Conservation (phyloP, 2,797 vertebrate genomes). For the Sebastes miniatus region DNA sequence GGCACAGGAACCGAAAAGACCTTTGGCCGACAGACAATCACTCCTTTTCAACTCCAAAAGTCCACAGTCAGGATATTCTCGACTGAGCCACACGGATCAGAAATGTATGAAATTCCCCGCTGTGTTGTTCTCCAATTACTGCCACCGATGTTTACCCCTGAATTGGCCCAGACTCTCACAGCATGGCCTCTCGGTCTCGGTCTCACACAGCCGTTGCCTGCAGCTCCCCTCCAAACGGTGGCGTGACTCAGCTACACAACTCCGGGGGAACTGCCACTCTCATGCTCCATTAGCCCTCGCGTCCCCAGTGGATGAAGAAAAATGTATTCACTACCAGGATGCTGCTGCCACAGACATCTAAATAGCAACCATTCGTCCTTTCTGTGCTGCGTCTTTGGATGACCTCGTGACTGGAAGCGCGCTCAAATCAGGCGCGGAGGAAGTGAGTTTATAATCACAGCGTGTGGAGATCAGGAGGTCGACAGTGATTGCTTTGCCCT, state of each 20-base stretch:
- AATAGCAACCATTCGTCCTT: conserved; percentile 60
- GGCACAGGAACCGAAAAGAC: conserved; percentile 5
- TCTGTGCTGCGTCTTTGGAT: conserved; percentile 10
- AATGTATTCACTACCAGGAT: conserved; percentile 67
- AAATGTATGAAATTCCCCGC: conserved; percentile 69
- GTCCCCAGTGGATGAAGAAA: conserved; percentile 75
- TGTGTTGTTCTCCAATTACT: conserved; percentile 75
- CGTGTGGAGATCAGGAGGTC: conserved; percentile 31
- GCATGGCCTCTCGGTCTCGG: conserved; percentile 59
- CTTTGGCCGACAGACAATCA: conserved; percentile 16
- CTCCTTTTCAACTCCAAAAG: conserved; percentile 36
- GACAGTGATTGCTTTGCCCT: conserved; percentile 37
- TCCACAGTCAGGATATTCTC: conserved; percentile 45
- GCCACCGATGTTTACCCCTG: conserved; percentile 69
- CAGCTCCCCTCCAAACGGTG: conserved; percentile 65
- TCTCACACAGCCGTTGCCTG: conserved; percentile 56
- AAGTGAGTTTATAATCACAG: conserved; percentile 52
- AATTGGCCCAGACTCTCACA: conserved; percentile 61
- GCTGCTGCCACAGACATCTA: conserved; percentile 61
- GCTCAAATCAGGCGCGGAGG: conserved; percentile 31
- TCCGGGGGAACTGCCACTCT: conserved; percentile 71
- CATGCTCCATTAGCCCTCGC: conserved; percentile 76
- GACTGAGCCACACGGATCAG: conserved; percentile 40
- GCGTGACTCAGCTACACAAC: conserved; percentile 68
- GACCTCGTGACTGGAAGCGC: conserved; percentile 36